phyloP scores from a whole-genome alignment of 2,797 vertebrate genomes.

The Crocidura indochinensis region DNA sequence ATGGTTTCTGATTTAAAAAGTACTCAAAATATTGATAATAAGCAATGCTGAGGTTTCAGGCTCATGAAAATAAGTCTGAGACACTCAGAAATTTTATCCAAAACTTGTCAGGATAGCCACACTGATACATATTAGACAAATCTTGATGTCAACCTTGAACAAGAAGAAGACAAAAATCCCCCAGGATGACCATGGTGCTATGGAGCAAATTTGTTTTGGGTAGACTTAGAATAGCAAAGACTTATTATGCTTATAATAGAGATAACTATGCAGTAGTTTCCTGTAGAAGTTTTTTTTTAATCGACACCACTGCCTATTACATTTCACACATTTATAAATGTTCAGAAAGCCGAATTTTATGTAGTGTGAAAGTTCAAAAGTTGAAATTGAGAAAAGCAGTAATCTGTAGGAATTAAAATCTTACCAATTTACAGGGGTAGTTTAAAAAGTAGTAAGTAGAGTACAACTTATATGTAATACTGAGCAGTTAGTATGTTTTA shows the following conservation, averaged over 20 bases:
- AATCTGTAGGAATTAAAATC: conserved; percentile 43
- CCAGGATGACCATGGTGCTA: background rate
- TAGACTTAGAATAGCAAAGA: background rate
- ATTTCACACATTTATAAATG: conserved; percentile 51
- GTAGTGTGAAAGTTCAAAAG: conserved; percentile 37
- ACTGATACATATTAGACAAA: no score
- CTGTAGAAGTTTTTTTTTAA: conserved; percentile 62
- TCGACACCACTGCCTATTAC: conserved; percentile 2
- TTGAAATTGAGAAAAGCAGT: conserved; percentile 41
- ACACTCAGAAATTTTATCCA: background rate
- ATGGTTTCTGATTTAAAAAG: conserved; percentile 12
- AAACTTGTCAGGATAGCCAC: background rate
- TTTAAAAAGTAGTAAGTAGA: conserved; percentile 52
- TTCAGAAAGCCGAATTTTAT: conserved; percentile 42
- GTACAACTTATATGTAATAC: conserved; percentile 53
- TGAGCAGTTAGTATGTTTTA: conserved; percentile 21
- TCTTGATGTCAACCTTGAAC: background rate
- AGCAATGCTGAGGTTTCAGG: background rate
- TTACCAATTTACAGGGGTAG: conserved; percentile 45
- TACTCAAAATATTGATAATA: conserved; percentile 60
- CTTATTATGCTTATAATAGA: background rate
- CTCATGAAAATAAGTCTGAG: conserved; percentile 28
- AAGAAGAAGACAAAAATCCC: background rate
- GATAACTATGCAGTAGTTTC: conserved; percentile 2
- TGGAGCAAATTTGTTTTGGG: background rate